Conservation (phyloP, 2,797 vertebrate species). For the Petrocephalus schoutedeni region DNA sequence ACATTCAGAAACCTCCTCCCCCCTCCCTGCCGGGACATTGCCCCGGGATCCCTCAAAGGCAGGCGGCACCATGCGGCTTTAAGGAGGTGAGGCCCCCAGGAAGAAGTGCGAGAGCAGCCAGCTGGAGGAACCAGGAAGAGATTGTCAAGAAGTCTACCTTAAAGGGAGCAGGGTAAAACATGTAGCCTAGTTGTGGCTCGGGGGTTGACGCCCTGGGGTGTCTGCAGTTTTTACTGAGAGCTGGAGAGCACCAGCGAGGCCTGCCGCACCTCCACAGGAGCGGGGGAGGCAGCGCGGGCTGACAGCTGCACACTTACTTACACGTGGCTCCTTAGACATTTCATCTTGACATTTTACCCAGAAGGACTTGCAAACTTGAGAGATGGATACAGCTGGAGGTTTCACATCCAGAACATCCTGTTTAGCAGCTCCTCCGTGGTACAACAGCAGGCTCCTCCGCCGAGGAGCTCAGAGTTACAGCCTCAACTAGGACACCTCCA, state of each 20-base stretch:
- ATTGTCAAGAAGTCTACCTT: neutral
- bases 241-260: neutral
- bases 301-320: neutral
- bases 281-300: neutral
- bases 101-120: neutral
- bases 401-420: neutral
- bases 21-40: neutral
- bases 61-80: neutral
- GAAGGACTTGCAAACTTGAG: neutral
- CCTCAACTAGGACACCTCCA: neutral
- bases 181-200: neutral
- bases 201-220: neutral
- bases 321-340: neutral
- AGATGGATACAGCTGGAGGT: neutral
- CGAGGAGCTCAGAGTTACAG: neutral
- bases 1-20: no score
- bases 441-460: neutral
- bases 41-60: neutral
- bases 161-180: neutral
- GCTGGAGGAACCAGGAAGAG: neutral
- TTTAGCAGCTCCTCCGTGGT: neutral
- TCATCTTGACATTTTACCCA: neutral
- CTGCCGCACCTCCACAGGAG: neutral
- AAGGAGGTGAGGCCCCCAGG: neutral
- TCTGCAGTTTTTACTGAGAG: neutral